Percentiles rank a stretch among this genome's conserved stretches.
Evolutionary conservation across 1,140 invertebrate genomes (phyloP).

Genomic region (Pygmarrhopalites habei): DNA sequence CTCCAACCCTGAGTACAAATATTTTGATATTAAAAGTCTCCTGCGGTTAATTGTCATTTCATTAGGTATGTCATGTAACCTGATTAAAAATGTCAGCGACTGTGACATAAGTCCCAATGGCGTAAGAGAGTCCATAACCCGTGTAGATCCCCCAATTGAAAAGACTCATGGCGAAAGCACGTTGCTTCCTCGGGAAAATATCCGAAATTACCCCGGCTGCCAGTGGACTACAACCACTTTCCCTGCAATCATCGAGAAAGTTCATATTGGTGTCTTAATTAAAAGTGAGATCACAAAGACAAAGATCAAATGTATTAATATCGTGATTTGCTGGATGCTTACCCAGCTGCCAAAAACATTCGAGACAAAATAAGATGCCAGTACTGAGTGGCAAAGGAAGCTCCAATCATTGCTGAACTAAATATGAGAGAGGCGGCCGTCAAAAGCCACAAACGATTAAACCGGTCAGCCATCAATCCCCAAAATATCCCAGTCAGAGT

Average conservation of each 20-base stretch:
- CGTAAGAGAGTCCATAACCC: slow-evolving; percentile 85
- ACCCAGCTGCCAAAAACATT: slow-evolving; percentile 80
- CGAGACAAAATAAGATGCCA: slow-evolving; percentile 82
- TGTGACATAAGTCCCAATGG: slow-evolving; percentile 79
- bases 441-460: slow-evolving; percentile 60
- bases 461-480: slow-evolving; percentile 75
- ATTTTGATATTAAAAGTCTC: background rate
- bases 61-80: no score
- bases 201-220: slow-evolving; percentile 80
- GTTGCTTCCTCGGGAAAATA: slow-evolving; percentile 64
- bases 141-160: slow-evolving; percentile 96
- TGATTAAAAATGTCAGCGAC: slow-evolving; percentile 65
- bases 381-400: slow-evolving; percentile 73
- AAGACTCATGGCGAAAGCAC: slow-evolving; percentile 81
- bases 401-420: slow-evolving; percentile 70
- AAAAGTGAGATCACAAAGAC: no score
- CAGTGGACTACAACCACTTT: slow-evolving; percentile 82
- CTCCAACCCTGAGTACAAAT: slow-evolving; percentile 65
- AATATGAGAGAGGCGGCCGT: slow-evolving; percentile 70
- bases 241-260: slow-evolving; percentile 56
- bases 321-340: no score
- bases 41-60: no score
- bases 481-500: slow-evolving; percentile 77
- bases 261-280: no score
- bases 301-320: no score